Percentiles rank a stretch among this genome's conserved stretches.
These are phyloP conservation scores for Nymphicus hollandicus DNA, from an alignment of 2,113 vertebrate genomes.

Conservation along the genomic window DNA sequence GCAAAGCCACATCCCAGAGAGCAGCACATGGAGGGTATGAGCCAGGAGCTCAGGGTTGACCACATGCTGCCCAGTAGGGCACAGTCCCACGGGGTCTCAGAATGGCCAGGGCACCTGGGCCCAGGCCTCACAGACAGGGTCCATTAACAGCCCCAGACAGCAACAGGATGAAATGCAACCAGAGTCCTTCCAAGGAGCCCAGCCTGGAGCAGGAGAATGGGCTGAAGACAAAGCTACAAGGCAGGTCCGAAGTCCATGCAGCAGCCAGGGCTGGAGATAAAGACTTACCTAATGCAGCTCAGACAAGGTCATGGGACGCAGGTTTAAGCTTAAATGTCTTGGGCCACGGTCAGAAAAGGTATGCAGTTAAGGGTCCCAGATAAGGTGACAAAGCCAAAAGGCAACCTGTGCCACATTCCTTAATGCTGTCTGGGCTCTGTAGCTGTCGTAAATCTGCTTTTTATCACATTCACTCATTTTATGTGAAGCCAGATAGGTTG, in stretches of 20 bases:
- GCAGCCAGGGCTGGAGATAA: background rate
- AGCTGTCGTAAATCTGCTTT: background rate
- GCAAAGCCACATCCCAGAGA: background rate
- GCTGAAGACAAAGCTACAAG: background rate
- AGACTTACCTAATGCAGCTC: background rate
- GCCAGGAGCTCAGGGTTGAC: background rate
- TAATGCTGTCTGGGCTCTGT: background rate
- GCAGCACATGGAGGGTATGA: background rate
- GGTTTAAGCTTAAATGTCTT: background rate
- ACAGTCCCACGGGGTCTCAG: background rate
- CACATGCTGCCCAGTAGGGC: background rate
- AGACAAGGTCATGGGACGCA: background rate
- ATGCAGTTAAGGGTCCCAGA: background rate
- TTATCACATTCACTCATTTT: background rate
- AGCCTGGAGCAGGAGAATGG: background rate
- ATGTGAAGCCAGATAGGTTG: background rate
- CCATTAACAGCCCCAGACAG: background rate
- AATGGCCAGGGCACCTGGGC: background rate
- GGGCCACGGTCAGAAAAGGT: background rate
- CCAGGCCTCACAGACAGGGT: background rate
- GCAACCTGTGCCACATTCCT: background rate
- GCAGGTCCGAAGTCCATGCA: background rate
- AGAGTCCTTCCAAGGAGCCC: background rate
- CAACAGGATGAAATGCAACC: accelerated
- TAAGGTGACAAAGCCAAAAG: background rate